Evolutionary conservation across 1,140 invertebrate genomes (phyloP).

Genomic region (Listronotus bonariensis): DNA sequence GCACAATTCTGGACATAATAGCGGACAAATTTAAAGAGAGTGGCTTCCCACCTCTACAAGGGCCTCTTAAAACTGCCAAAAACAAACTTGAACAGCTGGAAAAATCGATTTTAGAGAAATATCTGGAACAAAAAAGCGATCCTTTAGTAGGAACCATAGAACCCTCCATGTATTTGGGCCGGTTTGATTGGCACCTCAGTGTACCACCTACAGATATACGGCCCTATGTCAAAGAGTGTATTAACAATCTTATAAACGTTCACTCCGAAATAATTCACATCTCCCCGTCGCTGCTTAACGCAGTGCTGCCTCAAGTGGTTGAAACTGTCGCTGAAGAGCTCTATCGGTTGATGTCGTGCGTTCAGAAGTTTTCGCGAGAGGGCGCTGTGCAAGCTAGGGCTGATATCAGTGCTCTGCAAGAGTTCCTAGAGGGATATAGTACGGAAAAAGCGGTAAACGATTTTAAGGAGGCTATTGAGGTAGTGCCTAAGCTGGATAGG

Average conservation of each 20-base stretch:
- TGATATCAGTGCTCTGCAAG: slow-evolving; percentile 65
- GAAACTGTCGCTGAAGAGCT: slow-evolving; percentile 92
- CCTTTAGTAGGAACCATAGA: slow-evolving; percentile 92
- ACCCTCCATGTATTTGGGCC: slow-evolving; percentile 90
- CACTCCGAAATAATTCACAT: slow-evolving; percentile 90
- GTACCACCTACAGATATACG: slow-evolving; percentile 75
- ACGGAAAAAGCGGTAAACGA: slow-evolving; percentile 63
- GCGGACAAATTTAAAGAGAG: slow-evolving; percentile 64
- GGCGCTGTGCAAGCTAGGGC: slow-evolving; percentile 72
- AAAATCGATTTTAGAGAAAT: slow-evolving; percentile 75
- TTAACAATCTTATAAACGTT: slow-evolving; percentile 89
- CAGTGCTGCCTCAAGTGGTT: slow-evolving; percentile 83
- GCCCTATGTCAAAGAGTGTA: slow-evolving; percentile 90
- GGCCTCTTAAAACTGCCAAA: slow-evolving; percentile 63
- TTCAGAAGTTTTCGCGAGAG: slow-evolving; percentile 67
- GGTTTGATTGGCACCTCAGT: slow-evolving; percentile 83
- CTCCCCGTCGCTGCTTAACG: slow-evolving; percentile 74
- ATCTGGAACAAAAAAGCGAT: slow-evolving; percentile 91
- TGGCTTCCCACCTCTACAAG: slow-evolving; percentile 73
- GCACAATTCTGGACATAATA: slow-evolving; percentile 73
- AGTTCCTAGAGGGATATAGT: slow-evolving; percentile 60
- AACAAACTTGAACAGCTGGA: slow-evolving; percentile 68
- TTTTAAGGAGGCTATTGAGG: slow-evolving; percentile 66
- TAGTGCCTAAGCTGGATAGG: slow-evolving; percentile 60
- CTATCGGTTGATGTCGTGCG: slow-evolving; percentile 81